Evolutionary conservation across 2,888 invertebrate species (phyloP).

Genomic region (Amaurobius ferox): DNA sequence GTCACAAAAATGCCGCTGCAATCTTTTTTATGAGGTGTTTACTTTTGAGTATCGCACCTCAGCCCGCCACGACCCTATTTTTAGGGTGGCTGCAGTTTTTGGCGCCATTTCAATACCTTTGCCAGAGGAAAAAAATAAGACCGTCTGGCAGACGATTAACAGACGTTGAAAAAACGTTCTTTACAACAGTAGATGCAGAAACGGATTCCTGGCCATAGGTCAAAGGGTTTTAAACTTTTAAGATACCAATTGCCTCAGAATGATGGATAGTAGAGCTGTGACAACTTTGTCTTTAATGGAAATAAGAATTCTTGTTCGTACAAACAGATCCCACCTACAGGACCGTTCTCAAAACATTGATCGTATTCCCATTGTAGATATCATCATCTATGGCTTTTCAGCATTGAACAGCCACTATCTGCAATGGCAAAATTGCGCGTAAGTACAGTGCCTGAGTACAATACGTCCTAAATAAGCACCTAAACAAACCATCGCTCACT

Average conservation of each 20-base stretch:
- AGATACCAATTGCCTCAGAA: neutral
- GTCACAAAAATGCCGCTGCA: slow-evolving; percentile 47
- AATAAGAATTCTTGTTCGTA: too few relatives aligned
- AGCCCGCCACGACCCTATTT: slow-evolving; percentile 35
- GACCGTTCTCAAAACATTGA: too few relatives aligned
- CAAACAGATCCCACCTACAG: too few relatives aligned
- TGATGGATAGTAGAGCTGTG: too few relatives aligned
- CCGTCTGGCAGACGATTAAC: slow-evolving; percentile 46
- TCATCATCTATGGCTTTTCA: too few relatives aligned
- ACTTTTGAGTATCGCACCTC: slow-evolving; percentile 49
- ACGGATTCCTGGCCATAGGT: slow-evolving; percentile 9
- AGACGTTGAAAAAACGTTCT: slow-evolving; percentile 38
- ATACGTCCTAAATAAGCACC: too few relatives aligned
- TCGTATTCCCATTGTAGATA: too few relatives aligned
- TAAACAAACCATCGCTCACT: too few relatives aligned
- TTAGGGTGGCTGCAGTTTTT: slow-evolving; percentile 28
- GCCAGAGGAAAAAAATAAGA: slow-evolving; percentile 23
- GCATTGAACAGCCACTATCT: too few relatives aligned
- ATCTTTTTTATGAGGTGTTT: slow-evolving; percentile 54
- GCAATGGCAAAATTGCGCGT: too few relatives aligned
- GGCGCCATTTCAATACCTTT: slow-evolving; percentile 40
- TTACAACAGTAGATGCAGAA: slow-evolving; percentile 23
- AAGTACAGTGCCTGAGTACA: too few relatives aligned
- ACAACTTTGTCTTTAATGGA: too few relatives aligned
- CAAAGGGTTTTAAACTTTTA: slow-evolving; percentile 1